Evolutionary conservation across 2,797 vertebrate genomes (phyloP).

Genomic region (Borostomias antarcticus): DNA sequence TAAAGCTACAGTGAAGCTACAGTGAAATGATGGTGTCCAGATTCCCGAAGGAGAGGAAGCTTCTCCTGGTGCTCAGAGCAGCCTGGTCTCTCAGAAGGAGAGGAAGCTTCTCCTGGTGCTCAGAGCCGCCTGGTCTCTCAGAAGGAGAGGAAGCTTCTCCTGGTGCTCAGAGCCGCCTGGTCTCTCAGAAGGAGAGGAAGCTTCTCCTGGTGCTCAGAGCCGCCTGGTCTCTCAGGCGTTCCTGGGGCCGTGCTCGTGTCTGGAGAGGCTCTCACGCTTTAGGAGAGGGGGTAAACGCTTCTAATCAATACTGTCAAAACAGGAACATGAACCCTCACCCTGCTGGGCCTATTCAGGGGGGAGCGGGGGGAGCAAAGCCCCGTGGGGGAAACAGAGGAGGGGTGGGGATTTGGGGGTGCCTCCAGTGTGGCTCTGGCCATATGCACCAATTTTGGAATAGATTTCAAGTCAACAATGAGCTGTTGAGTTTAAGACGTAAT

Average conservation of each 20-base stretch:
- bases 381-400: conserved; percentile 47
- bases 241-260: conserved; percentile 70
- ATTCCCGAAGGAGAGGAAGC: too few relatives aligned
- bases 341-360: conserved; percentile 77
- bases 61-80: too few relatives aligned
- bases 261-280: conserved; percentile 66
- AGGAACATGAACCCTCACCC: conserved; percentile 86
- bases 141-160: too few relatives aligned
- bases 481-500: conserved; percentile 4
- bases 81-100: too few relatives aligned
- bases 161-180: too few relatives aligned
- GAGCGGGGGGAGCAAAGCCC: conserved; percentile 53
- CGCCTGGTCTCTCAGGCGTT: conserved; percentile 56
- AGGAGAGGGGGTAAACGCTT: conserved; percentile 78
- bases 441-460: conserved; percentile 5
- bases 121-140: too few relatives aligned
- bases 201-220: too few relatives aligned
- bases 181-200: too few relatives aligned
- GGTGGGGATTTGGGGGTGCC: conserved; percentile 37
- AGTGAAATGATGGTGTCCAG: too few relatives aligned
- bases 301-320: conserved; percentile 87
- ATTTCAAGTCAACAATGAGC: conserved; percentile 9
- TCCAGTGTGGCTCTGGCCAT: not conserved
- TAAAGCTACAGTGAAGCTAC: too few relatives aligned
- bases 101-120: too few relatives aligned